Conservation (phyloP, 64 coral and sea anemone genomes). For the Trachythela sp. region DNA sequence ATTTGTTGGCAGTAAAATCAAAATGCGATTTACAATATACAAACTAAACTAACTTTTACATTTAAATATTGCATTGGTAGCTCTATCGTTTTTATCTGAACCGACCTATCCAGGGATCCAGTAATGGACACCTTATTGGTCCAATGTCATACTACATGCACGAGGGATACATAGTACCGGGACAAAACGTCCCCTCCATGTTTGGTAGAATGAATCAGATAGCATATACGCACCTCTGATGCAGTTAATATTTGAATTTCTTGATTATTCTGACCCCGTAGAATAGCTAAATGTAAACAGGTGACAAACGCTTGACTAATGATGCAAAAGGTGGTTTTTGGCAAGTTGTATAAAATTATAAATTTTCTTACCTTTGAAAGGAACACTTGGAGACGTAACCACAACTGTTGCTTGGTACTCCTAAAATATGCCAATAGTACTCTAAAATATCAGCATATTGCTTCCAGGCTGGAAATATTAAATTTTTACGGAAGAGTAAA, state of each 20-base stretch:
- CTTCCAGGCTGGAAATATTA: background rate
- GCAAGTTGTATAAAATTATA: background rate
- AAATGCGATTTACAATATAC: no score
- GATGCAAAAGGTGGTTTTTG: background rate
- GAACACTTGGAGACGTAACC: constrained; percentile 85
- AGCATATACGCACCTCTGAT: background rate
- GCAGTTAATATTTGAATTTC: constrained; percentile 1
- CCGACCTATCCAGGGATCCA: no score
- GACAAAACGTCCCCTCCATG: no score
- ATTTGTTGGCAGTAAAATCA: no score
- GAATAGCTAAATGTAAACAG: background rate
- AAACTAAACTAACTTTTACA: no score
- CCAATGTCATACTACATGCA: no score
- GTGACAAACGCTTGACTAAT: background rate
- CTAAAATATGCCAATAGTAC: constrained; percentile 21
- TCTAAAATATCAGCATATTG: no score
- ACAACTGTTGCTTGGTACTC: constrained; percentile 83
- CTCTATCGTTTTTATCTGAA: no score
- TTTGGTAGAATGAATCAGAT: background rate
- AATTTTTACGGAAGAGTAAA: background rate
- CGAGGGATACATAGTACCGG: no score
- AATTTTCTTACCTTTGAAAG: constrained; percentile 71
- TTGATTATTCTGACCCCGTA: background rate
- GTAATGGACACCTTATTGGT: no score
- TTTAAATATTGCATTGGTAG: no score